Evolutionary conservation across 2,888 invertebrate genomes (phyloP).

Genomic region (Euproctis similis): DNA sequence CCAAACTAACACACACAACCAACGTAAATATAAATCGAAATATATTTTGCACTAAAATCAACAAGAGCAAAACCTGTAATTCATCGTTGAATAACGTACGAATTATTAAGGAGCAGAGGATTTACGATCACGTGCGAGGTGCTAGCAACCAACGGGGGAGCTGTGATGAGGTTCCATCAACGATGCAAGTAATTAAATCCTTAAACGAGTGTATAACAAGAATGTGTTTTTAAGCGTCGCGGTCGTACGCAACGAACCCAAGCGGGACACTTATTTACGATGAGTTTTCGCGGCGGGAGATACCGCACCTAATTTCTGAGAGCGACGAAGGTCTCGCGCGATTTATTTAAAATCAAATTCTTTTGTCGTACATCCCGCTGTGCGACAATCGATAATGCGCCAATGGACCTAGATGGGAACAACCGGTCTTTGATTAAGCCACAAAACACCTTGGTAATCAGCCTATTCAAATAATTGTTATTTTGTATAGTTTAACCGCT

Average conservation of each 20-base stretch:
- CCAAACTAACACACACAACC: no score
- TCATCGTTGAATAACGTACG: conserved; percentile 57
- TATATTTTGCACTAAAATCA: conserved; percentile 56
- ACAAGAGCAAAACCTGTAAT: conserved; percentile 63
- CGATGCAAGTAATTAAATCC: conserved; percentile 70
- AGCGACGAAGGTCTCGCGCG: conserved; percentile 68
- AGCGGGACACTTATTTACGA: conserved; percentile 69
- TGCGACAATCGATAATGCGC: conserved; percentile 62
- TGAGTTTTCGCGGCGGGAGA: conserved; percentile 71
- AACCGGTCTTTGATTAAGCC: conserved; percentile 56
- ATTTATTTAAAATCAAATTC: conserved; percentile 71
- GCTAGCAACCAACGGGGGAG: conserved; percentile 25
- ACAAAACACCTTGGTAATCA: conserved; percentile 50
- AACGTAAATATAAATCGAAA: conserved; percentile 54
- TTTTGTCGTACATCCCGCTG: conserved; percentile 67
- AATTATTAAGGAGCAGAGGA: conserved; percentile 65
- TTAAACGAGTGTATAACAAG: conserved; percentile 72
- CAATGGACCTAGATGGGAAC: conserved; percentile 56
- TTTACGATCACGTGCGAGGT: conserved; percentile 65
- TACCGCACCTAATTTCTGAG: conserved; percentile 68
- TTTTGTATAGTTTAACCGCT: no score
- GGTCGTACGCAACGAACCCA: conserved; percentile 39
- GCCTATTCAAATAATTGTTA: conserved; percentile 39
- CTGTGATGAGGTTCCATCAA: conserved; percentile 38
- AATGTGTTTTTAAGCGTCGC: conserved; percentile 57